Evolutionary conservation across 2,113 vertebrate genomes (phyloP), one percentile per base, ranked within the genome.

Genomic region (Hemibagrus wyckioides): DNA sequence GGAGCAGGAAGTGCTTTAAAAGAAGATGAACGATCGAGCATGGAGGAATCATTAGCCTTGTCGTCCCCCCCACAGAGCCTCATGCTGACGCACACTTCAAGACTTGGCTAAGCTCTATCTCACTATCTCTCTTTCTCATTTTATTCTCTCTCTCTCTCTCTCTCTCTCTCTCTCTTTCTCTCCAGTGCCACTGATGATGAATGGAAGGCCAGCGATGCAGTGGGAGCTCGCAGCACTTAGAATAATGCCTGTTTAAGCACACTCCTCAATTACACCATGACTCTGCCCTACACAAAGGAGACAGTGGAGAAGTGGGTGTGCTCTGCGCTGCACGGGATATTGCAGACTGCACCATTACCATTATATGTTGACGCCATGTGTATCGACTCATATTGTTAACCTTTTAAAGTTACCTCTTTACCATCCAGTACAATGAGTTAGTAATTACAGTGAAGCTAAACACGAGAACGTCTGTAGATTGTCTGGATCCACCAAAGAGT

Each of bases 201-300:
- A 89, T 89, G 84, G 81, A 83, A 86, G 88, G 71, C 71, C 84
- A 56, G 71, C 36, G 50, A 48, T 79, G 88, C 84, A 79, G 84
- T 76, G 80, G 85, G 88, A 83, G 80, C 80, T 83, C 30, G 84
- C 73, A 86, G 88, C 85, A 89, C 88, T 86, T 83, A 89, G 88
- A 89, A 89, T 89, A 86, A 89, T 86, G 88, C 85, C 80, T 86
- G 81, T 86, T 89, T 89, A 89, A 89, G 88, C 88, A 86, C 84
- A 83, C 71, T 89, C 88, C 80, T 86, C 80, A 89, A 89, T 89
- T 89, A 89, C 88, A 86, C 81, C 81, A 65, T 14, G 79, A 86
- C 88, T 79, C 54, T 85, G 77, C 41, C 80, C 85, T 83, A 67
- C 86, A 84, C 86, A 56, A 87, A 65, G 86, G 71, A 79, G 71